Percentiles rank a stretch among this genome's conserved stretches.
Conservation (phyloP, 2,113 vertebrate species). For the Psilopsiagon aurifrons region DNA sequence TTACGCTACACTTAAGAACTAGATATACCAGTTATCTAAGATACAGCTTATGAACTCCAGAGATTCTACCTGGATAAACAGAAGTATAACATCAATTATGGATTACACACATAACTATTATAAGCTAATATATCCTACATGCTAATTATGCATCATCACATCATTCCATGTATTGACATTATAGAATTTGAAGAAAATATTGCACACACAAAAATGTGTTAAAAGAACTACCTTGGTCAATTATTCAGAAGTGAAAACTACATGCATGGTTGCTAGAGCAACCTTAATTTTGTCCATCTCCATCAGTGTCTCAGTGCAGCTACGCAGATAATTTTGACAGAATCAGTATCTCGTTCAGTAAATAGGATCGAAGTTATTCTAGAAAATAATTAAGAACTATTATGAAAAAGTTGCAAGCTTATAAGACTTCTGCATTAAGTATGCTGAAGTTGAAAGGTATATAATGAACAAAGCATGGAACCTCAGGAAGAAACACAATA, state of each 20-base stretch:
- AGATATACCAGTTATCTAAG: not conserved
- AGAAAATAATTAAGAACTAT: not conserved
- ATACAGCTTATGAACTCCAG: not conserved
- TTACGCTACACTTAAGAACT: not conserved
- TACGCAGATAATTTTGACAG: accelerated
- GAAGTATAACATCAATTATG: not conserved
- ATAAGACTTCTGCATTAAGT: not conserved
- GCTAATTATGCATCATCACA: not conserved
- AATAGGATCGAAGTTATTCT: not conserved
- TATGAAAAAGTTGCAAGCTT: not conserved
- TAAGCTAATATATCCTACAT: not conserved
- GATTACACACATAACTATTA: not conserved
- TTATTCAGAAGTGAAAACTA: not conserved
- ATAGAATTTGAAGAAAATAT: not conserved
- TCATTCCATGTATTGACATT: not conserved
- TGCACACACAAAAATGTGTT: not conserved
- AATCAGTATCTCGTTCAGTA: not conserved
- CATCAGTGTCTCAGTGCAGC: not conserved
- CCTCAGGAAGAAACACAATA: not conserved
- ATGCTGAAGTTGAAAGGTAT: not conserved
- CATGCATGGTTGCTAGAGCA: not conserved
- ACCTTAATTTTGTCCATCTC: not conserved
- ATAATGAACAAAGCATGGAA: not conserved
- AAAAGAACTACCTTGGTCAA: not conserved
- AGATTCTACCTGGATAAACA: not conserved